Conservation (phyloP, 2,113 vertebrate genomes). For the Alces alces region DNA sequence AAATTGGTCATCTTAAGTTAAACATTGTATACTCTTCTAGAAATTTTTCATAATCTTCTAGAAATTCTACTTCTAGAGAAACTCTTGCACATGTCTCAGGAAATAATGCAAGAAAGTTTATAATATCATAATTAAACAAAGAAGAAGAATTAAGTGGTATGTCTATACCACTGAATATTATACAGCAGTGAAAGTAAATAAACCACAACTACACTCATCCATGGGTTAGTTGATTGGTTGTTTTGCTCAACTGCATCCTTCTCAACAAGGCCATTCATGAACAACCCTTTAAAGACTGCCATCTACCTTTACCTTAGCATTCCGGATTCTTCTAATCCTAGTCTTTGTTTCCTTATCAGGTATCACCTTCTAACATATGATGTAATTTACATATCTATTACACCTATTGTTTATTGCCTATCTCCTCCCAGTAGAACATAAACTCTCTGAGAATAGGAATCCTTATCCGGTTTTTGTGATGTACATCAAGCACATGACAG, state of each 20-base stretch:
- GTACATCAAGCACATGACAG: not conserved
- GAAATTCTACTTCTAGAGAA: slow-evolving; percentile 1
- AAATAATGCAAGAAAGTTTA: not conserved
- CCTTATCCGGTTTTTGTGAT: not conserved
- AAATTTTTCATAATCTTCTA: not conserved
- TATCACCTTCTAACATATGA: not conserved
- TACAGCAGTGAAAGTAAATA: not conserved
- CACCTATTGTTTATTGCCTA: not conserved
- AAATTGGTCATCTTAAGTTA: not conserved
- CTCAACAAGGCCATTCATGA: not conserved
- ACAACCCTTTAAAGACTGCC: not conserved
- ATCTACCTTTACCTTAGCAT: not conserved
- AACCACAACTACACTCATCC: not conserved
- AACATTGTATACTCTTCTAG: not conserved
- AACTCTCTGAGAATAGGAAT: not conserved
- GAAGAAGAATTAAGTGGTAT: not conserved
- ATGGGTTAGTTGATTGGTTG: not conserved
- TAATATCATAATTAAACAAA: not conserved
- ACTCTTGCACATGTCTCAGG: not conserved
- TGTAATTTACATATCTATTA: not conserved
- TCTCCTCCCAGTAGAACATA: not conserved
- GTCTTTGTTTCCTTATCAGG: not conserved
- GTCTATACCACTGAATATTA: not conserved
- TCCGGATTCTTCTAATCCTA: not conserved
- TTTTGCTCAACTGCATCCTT: not conserved